Base-by-base conservation (phyloP, 2,113 vertebrate genomes). In the Carlito syrichta region DNA sequence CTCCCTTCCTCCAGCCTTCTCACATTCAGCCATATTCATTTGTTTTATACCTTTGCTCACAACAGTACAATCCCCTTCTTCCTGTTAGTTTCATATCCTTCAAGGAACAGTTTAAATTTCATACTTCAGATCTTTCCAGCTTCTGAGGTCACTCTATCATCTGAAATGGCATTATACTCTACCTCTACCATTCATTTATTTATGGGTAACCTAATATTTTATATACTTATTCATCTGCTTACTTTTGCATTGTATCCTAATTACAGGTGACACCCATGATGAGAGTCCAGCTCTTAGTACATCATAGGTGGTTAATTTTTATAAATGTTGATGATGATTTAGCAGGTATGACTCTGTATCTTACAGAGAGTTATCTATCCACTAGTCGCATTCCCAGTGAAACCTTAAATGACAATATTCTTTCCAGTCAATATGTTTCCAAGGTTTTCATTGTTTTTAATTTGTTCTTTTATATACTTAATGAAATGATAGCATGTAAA, bases 1-100 rank as follows among this genome's bases (percentile, higher is more conserved):
- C 6, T 0, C 20, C 4, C 20, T 2, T 32, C 30, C 62, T n/a
- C 8, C 74, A 30, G 1, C 5, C 40, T 40, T 20, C 20, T 10
- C 3, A 1, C 32, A 1, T n/a, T 74, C 48, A 32, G 10, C 27
- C 22, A 0, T 38, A 8, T n/a, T 30, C 58, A 11, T 25, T 43
- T 48, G 7, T 30, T 45, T 43, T 58, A 2, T 7, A 16, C 27
- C 38, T 50, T 10, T 48, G 32, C 63, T 74, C 16, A 38, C 14
- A 43, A 0, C 10, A 22, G 1, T 19, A 8, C 30, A 4, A 1
- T 50, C 22, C 40, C n/a, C 62, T 69, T 62, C 6, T 68, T 68
- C 6, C 56, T 54, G 13, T 54, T 35, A 35, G 9, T 9, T 6
- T 43, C 20, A 19, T 30, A 8, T 8, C 63, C 25, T 87, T 63